Evolutionary conservation across 2,113 vertebrate species (phyloP), one percentile per base, ranked within the genome.

Genomic region (Laterallus jamaicensis): DNA sequence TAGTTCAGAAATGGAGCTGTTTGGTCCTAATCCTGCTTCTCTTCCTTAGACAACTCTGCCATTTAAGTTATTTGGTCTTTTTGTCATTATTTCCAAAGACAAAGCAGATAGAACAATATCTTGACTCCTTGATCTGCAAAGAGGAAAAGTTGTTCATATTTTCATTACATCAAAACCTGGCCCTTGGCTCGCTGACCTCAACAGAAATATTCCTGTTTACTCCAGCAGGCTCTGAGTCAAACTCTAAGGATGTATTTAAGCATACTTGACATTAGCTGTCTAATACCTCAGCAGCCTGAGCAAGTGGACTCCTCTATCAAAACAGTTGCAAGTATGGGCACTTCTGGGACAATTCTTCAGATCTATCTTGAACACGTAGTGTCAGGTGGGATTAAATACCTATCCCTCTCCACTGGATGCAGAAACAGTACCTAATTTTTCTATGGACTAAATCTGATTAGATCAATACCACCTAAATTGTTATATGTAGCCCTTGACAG

Each of bases 391-490:
- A 85, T 82, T 54, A 89, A 77, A 70, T 32, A 44, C 12, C 13
- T 24, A 66, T 10, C 25, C 49, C 39, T 68, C 62, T 71, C 73
- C 44, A 13, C 42, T 64, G 47, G 52, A 22, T 75, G 9, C 54
- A 86, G 52, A 37, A 91, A 49, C 24, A 69, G 55, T 37, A 60
- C 52, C 77, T 78, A 55, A 90, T 47, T 95, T 94, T 59, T 52
- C 35, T 17, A 26, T 76, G 37, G 73, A 70, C 90, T 87, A 75
- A 68, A 76, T 66, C 54, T 58, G 58, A 76, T 82, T 35, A 91
- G 84, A 95, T 95, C 86, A 92, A 95, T 91, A 75, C 20, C 37
- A 66, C 70, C 74, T 62, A 69, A 95, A 89, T 85, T 73, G 74
- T 79, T 89, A 49, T 68, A 44, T 1, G 31, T 40, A 89, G 77